Percentiles rank a stretch among this genome's conserved stretches.
Conservation (phyloP, 2,113 vertebrate genomes). For the Tauraco erythrolophus region DNA sequence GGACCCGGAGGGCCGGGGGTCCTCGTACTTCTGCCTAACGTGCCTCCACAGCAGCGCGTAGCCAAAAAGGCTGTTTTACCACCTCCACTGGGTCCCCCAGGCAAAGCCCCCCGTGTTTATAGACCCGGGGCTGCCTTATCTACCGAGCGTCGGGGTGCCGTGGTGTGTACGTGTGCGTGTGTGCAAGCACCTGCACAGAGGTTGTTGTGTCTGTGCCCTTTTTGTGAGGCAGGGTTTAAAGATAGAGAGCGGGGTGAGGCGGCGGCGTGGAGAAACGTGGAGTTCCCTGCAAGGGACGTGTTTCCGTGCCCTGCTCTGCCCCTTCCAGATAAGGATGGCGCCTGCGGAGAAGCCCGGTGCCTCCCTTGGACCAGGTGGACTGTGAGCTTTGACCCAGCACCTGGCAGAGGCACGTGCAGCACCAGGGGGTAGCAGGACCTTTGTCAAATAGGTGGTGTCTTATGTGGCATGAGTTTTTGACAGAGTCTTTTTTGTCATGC, state of each 20-base stretch:
- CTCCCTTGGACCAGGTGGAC: background rate
- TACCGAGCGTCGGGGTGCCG: fast-evolving
- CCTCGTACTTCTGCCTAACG: no score
- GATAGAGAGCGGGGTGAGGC: background rate
- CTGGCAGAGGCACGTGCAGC: background rate
- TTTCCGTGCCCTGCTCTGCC: background rate
- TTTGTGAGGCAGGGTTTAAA: background rate
- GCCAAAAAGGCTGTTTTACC: background rate
- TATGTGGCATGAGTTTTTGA: background rate
- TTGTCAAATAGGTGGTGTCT: background rate
- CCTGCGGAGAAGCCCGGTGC: background rate
- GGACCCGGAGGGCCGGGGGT: background rate
- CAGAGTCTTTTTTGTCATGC: background rate
- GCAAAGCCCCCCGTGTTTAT: background rate
- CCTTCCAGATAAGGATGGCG: slow-evolving; percentile 33
- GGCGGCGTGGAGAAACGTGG: background rate
- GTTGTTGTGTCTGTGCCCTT: background rate
- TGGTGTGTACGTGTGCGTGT: no score
- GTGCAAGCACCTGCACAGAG: background rate
- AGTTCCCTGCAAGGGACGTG: background rate
- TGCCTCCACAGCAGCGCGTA: no score
- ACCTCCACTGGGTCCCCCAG: fast-evolving
- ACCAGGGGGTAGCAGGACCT: background rate
- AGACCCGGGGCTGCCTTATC: background rate
- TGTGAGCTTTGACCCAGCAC: slow-evolving; percentile 44